A percentile compares a stretch with the other conserved stretches of the same genome.
These are phyloP conservation scores for Apotomis capreana DNA, from an alignment of 2,888 invertebrate species.

Conservation along the genomic window DNA sequence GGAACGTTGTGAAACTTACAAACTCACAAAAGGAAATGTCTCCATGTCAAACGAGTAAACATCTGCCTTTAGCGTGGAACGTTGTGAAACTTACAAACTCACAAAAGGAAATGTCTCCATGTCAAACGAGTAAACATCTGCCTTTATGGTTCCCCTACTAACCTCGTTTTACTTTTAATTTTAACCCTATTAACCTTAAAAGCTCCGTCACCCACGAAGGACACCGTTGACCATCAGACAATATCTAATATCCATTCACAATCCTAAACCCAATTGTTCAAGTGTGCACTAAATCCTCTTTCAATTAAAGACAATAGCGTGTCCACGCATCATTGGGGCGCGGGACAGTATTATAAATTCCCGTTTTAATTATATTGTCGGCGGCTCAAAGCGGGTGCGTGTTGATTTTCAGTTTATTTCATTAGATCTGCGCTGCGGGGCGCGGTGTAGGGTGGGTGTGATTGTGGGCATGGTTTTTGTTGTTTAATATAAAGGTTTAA, in stretches of 20 bases:
- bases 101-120: too few species aligned
- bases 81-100: too few species aligned
- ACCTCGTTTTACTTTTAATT: neutral
- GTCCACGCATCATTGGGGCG: conserved; percentile 62
- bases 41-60: too few species aligned
- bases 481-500: neutral
- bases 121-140: too few species aligned
- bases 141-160: too few species aligned
- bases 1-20: too few species aligned
- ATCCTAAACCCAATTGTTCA: conserved; percentile 16
- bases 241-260: conserved; percentile 16
- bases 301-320: conserved; percentile 60
- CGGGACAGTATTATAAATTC: conserved; percentile 70
- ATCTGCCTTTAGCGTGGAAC: too few species aligned
- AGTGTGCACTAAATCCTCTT: conserved; percentile 46
- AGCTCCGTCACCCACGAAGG: neutral
- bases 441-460: conserved; percentile 53
- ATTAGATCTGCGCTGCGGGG: conserved; percentile 81
- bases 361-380: conserved; percentile 75
- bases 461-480: conserved; percentile 47
- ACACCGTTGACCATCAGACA: neutral
- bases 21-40: too few species aligned
- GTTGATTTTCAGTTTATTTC: conserved; percentile 85
- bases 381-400: conserved; percentile 62
- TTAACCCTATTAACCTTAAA: neutral